Conservation (phyloP, 2,888 invertebrate genomes). For the Heteropelma amictum region DNA sequence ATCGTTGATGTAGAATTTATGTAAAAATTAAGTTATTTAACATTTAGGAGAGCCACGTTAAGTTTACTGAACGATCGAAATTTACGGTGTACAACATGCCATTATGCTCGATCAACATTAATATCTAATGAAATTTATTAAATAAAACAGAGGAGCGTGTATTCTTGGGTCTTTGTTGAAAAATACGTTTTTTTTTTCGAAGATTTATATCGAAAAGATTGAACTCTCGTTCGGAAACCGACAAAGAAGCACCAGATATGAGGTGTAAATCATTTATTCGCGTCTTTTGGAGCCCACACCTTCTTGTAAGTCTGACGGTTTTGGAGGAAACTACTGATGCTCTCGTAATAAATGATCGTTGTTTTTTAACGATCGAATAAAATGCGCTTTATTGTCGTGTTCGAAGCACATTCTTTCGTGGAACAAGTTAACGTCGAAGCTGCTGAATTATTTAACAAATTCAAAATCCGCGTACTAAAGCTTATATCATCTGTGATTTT, state of each 20-base stretch:
- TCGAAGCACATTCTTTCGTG: conserved; percentile 63
- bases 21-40: conserved; percentile 28
- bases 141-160: neutral
- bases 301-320: too few relatives aligned
- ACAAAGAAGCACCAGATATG: too few relatives aligned
- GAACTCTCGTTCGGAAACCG: too few relatives aligned
- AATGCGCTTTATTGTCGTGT: conserved; percentile 73
- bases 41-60: neutral
- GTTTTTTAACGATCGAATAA: conserved; percentile 59
- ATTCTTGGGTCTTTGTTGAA: too few relatives aligned
- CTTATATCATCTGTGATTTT: conserved; percentile 4
- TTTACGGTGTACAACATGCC: neutral
- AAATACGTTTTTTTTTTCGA: too few relatives aligned
- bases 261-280: too few relatives aligned
- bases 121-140: conserved; percentile 20
- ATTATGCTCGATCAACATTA: neutral
- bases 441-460: conserved; percentile 66
- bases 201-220: too few relatives aligned
- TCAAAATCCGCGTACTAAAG: conserved; percentile 39
- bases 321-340: too few relatives aligned
- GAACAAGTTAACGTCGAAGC: conserved; percentile 62
- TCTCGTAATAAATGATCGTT: too few relatives aligned
- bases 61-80: neutral
- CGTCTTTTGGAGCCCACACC: too few relatives aligned
- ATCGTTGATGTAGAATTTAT: conserved; percentile 74